A percentile compares a stretch with the other conserved stretches of the same genome.
Evolutionary conservation across 1,140 invertebrate species (phyloP).

Genomic region (Pygmarrhopalites habei): DNA sequence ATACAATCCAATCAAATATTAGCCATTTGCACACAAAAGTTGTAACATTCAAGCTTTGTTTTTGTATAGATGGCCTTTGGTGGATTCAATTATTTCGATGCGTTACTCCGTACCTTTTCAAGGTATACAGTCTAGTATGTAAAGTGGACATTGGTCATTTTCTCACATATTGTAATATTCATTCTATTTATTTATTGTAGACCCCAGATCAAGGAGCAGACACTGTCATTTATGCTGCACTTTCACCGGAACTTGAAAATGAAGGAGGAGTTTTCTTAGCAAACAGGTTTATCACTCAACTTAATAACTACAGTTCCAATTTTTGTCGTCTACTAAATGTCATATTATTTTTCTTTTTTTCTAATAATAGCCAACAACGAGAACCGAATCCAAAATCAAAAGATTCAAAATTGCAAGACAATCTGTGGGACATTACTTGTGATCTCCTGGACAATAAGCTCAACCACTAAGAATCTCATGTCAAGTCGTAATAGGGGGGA

Average conservation of each 20-base stretch:
- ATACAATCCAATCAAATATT: too few species aligned
- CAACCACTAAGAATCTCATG: too few species aligned
- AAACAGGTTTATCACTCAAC: too few species aligned
- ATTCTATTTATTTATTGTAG: constrained; percentile 2
- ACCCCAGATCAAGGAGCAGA: constrained; percentile 42
- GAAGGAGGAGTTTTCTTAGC: constrained; percentile 27
- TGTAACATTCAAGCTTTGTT: too few species aligned
- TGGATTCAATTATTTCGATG: constrained; percentile 3
- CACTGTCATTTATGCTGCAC: constrained; percentile 41
- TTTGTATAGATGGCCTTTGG: too few species aligned
- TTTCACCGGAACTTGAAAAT: constrained; percentile 20
- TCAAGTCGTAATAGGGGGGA: too few species aligned
- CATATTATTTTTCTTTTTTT: too few species aligned
- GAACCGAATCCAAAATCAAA: background rate
- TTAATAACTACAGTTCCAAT: too few species aligned
- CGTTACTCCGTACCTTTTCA: constrained; percentile 8
- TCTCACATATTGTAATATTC: background rate
- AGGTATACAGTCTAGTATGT: constrained; percentile 9
- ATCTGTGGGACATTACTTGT: background rate
- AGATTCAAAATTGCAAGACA: background rate
- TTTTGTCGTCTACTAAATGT: too few species aligned
- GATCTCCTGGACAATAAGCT: background rate
- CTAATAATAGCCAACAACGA: constrained; percentile 1
- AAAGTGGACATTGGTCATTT: background rate
- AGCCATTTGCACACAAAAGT: too few species aligned